These are phyloP conservation scores for Poeciliopsis occidentalis DNA, from an alignment of 2,113 vertebrate genomes.

Conservation along the genomic window DNA sequence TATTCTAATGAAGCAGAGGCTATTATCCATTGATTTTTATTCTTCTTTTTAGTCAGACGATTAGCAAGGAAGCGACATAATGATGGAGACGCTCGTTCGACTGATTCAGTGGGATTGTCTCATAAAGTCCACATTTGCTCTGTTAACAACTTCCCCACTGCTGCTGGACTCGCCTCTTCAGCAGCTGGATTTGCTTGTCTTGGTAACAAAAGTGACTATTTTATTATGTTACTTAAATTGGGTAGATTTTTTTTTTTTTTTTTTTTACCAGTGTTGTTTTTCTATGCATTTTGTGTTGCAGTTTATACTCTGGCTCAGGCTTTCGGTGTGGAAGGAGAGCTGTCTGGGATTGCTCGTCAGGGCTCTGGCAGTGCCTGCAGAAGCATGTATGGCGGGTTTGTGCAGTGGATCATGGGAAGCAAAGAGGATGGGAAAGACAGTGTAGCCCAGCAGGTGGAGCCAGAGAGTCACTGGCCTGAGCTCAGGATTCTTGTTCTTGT, in stretches of 20 bases:
- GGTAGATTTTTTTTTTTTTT: neutral
- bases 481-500: conserved; percentile 90
- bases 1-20: neutral
- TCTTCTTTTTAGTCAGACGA: conserved; percentile 82
- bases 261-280: neutral
- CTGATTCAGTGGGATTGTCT: conserved; percentile 64
- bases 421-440: conserved; percentile 89
- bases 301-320: conserved; percentile 86
- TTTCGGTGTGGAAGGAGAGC: conserved; percentile 86
- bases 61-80: conserved; percentile 85
- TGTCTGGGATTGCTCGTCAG: conserved; percentile 89
- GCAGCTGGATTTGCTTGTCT: conserved; percentile 94
- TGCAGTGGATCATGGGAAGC: conserved; percentile 91
- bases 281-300: conserved; percentile 52
- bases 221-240: neutral
- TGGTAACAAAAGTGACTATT: conserved; percentile 71
- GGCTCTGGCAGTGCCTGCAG: conserved; percentile 95
- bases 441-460: conserved; percentile 86
- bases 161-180: conserved; percentile 92
- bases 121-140: conserved; percentile 92
- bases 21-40: neutral
- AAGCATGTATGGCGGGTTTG: conserved; percentile 92
- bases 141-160: conserved; percentile 93
- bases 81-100: conserved; percentile 15
- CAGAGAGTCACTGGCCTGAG: conserved; percentile 91